Conservation (phyloP, 2,888 invertebrate genomes). For the Lepidocyrtoides sp. region DNA sequence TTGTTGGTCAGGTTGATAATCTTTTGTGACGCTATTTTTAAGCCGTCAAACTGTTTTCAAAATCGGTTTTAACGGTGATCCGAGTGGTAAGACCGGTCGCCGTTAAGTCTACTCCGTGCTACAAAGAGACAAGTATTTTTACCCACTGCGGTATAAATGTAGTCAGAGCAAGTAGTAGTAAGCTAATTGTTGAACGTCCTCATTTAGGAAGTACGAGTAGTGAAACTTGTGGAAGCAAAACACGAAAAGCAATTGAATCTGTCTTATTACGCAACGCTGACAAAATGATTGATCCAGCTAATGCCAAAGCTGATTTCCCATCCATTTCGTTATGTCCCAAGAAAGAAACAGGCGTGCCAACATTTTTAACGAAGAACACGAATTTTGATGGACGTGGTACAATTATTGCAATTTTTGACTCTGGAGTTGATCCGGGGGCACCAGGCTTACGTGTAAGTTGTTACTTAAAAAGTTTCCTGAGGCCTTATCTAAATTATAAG, state of each 20-base stretch:
- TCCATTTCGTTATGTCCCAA: conserved; percentile 96
- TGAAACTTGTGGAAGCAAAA: background rate
- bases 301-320: conserved; percentile 89
- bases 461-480: background rate
- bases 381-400: conserved; percentile 96
- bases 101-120: conserved; percentile 31
- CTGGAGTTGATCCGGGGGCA: conserved; percentile 98
- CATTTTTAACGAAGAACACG: conserved; percentile 94
- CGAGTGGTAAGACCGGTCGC: conserved; percentile 63
- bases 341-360: conserved; percentile 96
- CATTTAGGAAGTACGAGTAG: background rate
- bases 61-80: conserved; percentile 58
- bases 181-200: conserved; percentile 59
- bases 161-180: conserved; percentile 27
- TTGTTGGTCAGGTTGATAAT: no score
- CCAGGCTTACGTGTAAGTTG: conserved; percentile 94
- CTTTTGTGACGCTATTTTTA: background rate
- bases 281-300: conserved; percentile 72
- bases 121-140: background rate
- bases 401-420: conserved; percentile 98
- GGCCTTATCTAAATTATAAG: background rate
- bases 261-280: background rate
- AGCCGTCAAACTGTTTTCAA: conserved; percentile 62
- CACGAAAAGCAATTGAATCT: conserved; percentile 33
- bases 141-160: background rate